A percentile compares a stretch with the other conserved stretches of the same genome.
Evolutionary conservation across 2,113 vertebrate genomes (phyloP).

Genomic region (Rhagologus leucostigma): DNA sequence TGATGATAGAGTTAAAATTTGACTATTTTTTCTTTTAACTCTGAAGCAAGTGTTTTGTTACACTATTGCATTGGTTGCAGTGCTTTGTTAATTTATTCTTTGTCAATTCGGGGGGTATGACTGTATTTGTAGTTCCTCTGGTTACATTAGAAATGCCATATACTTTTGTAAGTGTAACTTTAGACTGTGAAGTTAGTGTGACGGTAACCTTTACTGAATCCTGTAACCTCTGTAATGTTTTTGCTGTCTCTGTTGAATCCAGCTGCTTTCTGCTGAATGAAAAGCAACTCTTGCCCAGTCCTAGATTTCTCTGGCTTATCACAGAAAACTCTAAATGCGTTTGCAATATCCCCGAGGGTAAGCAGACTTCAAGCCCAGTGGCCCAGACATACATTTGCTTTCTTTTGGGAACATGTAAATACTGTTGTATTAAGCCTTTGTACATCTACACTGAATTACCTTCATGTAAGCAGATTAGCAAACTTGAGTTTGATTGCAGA

Average conservation of each 20-base stretch:
- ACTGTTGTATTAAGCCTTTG: neutral
- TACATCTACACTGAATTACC: neutral
- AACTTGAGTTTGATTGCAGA: neutral
- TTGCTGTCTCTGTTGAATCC: neutral
- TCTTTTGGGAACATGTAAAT: neutral
- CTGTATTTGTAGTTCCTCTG: neutral
- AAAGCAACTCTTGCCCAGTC: neutral
- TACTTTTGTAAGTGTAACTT: neutral
- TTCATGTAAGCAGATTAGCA: neutral
- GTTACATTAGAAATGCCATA: neutral
- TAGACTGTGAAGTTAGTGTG: neutral
- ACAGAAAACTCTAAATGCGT: neutral
- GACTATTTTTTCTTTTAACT: neutral
- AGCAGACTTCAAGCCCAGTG: neutral
- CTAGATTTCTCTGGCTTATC: neutral
- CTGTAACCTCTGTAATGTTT: neutral
- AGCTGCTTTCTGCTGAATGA: neutral
- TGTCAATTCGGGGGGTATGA: neutral
- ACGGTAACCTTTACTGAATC: neutral
- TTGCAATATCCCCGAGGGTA: neutral
- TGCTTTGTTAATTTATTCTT: neutral
- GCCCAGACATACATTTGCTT: neutral
- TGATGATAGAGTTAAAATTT: neutral
- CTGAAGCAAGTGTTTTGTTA: neutral
- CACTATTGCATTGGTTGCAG: neutral